Evolutionary conservation across 2,797 vertebrate species (phyloP).

Genomic region (Xenops minutus): DNA sequence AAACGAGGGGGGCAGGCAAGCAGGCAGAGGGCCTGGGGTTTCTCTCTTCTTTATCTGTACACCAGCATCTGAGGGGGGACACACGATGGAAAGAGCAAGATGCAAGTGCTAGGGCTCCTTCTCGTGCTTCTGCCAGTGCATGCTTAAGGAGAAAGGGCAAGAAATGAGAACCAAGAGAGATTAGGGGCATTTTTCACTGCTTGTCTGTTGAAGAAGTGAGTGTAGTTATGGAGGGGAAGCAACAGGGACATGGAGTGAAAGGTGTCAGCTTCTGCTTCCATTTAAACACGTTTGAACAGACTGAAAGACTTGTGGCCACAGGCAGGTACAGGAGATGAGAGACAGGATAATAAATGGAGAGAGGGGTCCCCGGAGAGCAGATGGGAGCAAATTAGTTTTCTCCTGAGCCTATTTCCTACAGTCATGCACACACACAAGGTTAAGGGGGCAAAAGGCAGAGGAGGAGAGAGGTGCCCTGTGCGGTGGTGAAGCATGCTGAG

Average conservation of each 20-base stretch:
- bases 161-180: no score
- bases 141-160: no score
- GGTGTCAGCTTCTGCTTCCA: neutral
- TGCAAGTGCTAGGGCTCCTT: neutral
- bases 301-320: neutral
- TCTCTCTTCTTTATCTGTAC: conserved; percentile 10
- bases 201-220: no score
- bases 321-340: neutral
- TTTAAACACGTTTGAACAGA: neutral
- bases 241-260: neutral
- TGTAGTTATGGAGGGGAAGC: no score
- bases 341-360: neutral
- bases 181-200: no score
- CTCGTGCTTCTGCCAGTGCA: neutral
- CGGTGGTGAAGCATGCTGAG: rapidly evolving
- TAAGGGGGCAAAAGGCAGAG: neutral
- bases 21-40: neutral
- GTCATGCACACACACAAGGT: rapidly evolving
- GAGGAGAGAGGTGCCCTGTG: neutral
- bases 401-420: neutral
- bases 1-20: neutral
- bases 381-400: neutral
- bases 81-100: neutral
- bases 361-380: rapidly evolving
- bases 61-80: neutral